Evolutionary conservation across 2,797 vertebrate genomes (phyloP), one percentile per base, ranked within the genome.

Genomic region (Mallotus villosus): DNA sequence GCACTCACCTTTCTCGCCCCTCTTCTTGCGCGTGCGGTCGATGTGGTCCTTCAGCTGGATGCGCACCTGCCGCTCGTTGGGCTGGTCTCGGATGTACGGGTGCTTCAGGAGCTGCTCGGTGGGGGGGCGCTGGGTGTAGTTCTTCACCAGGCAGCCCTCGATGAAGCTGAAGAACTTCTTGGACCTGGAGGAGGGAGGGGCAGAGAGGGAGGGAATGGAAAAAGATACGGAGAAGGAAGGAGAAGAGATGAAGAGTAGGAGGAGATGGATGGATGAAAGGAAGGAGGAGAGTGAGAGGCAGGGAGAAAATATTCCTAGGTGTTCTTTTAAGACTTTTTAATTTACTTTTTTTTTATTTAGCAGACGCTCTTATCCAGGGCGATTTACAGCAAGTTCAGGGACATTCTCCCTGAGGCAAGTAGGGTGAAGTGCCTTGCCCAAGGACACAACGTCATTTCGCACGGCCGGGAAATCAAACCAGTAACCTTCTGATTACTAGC

Each of bases 141-240:
- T 99, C 92, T 99, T 99, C 86, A 99, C 97, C 89, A 99, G 93
- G 85, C 97, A 99, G 74, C 96, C 93, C 88, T 99, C 97, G 75
- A 99, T 98, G 90, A 99, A 99, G 90, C 95, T 98, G 89, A 98
- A 98, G 89, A 99, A 99, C 87, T 98, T 99, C 92, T 99, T 99
- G 0, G 97, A 99, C 97, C 97, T 99, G 71, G 51, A 29, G 57
- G 27, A 53, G 17, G 11, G 62, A 63, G 62, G 32, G 29, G 37
- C 11, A 67, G 41, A 22, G 49, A 63, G 62, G 62, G 29, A 29
- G 25, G 62, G 19, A 7, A 53, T 12, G 32, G 17, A 68, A 3
- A 53, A n/a, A 59, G 2, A 37, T 7, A 74, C 2, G 11, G 27
- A 58, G 19, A 11, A 7, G 9, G 34, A 46, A 3, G 59, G 11